phyloP scores from a whole-genome alignment of 2,888 invertebrate species.

The Reticulitermes lucifugus region DNA sequence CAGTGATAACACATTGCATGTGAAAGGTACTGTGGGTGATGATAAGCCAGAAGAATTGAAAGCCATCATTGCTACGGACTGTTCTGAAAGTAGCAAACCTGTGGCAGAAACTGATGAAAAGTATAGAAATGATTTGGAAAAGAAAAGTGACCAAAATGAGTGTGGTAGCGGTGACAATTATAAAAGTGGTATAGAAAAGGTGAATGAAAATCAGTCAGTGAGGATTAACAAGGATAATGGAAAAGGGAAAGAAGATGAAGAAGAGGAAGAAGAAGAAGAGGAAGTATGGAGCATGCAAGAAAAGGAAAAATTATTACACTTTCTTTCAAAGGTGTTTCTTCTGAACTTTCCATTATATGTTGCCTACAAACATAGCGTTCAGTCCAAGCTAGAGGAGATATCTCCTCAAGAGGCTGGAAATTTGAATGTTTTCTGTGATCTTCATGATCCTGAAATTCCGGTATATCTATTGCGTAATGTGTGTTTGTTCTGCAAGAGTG shows the following conservation, averaged over 20 bases:
- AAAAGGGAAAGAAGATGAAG: slow-evolving; percentile 42
- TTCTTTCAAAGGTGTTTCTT: slow-evolving; percentile 88
- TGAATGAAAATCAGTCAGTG: slow-evolving; percentile 44
- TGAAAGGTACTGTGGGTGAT: slow-evolving; percentile 59
- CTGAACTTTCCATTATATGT: slow-evolving; percentile 91
- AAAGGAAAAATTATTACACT: slow-evolving; percentile 87
- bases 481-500: slow-evolving; percentile 91
- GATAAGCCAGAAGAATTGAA: slow-evolving; percentile 59
- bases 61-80: background rate
- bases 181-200: slow-evolving; percentile 52
- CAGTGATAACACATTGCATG: slow-evolving; percentile 52
- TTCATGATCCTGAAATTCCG: slow-evolving; percentile 94
- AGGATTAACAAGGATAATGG: background rate
- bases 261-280: slow-evolving; percentile 47
- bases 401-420: slow-evolving; percentile 86
- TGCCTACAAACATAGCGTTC: slow-evolving; percentile 78
- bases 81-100: slow-evolving; percentile 53
- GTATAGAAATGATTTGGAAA: slow-evolving; percentile 44
- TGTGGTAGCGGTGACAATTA: slow-evolving; percentile 15
- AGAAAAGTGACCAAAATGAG: slow-evolving; percentile 50
- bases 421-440: slow-evolving; percentile 86
- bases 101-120: slow-evolving; percentile 42
- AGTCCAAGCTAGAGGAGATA: slow-evolving; percentile 84
- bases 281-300: slow-evolving; percentile 81
- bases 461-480: slow-evolving; percentile 91